Conservation (phyloP, 53 echinoderm and acorn worm genomes). For the Echinarachnius parma region DNA sequence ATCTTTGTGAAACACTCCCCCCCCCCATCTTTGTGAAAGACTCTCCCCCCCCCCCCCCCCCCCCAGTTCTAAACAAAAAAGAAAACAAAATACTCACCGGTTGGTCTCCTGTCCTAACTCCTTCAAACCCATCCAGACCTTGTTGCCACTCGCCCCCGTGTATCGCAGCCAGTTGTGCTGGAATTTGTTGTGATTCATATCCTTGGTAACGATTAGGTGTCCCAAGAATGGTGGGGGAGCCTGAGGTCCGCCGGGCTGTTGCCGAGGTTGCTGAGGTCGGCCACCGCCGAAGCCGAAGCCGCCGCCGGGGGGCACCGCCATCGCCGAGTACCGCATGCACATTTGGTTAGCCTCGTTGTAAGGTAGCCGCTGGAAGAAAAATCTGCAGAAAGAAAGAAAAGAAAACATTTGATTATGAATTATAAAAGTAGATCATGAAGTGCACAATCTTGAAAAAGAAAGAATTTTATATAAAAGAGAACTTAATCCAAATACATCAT, state of each 20-base stretch:
- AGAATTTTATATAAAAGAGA: no score
- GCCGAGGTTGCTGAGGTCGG: no score
- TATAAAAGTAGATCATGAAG: not conserved
- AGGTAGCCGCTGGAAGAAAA: slow-evolving; percentile 27
- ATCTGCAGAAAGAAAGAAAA: slow-evolving; percentile 3
- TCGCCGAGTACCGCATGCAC: slow-evolving; percentile 3
- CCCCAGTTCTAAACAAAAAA: no score
- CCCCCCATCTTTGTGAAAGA: no score
- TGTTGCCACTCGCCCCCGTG: slow-evolving; percentile 27
- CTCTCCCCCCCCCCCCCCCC: no score
- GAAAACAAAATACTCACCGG: not conserved
- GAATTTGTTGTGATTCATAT: slow-evolving; percentile 35
- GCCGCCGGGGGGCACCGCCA: not conserved
- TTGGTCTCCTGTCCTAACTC: slow-evolving; percentile 32
- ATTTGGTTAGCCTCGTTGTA: slow-evolving; percentile 32
- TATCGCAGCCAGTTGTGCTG: slow-evolving; percentile 46
- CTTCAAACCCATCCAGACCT: slow-evolving; percentile 41
- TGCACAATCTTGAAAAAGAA: not conserved
- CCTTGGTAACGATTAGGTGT: slow-evolving; percentile 34
- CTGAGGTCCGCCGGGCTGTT: no score
- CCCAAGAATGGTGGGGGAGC: not conserved
- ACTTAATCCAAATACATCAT: no score
- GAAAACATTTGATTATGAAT: not conserved
- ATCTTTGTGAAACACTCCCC: no score
- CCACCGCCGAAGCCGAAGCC: no score